phyloP scores from a whole-genome alignment of 2,113 vertebrate genomes.

The Ornithorhynchus anatinus region DNA sequence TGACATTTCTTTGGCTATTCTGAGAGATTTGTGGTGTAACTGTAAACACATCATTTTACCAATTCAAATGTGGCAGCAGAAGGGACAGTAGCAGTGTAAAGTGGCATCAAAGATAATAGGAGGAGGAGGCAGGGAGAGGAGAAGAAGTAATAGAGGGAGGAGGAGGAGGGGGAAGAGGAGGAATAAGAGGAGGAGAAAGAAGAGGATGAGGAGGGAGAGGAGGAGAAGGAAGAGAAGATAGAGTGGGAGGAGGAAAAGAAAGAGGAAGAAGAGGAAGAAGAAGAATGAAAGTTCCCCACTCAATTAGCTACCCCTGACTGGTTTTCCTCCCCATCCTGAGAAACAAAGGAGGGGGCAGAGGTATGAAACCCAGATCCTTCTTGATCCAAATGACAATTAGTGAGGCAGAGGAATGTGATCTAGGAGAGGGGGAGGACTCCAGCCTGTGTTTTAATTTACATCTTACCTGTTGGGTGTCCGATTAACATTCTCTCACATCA shows the following conservation, averaged over 20 bases:
- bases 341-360: too few species aligned
- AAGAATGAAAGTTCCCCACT: too few species aligned
- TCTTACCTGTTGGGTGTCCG: slow-evolving; percentile 32
- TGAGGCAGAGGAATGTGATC: background rate
- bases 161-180: background rate
- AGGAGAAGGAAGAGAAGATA: background rate
- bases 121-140: background rate
- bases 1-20: too few species aligned
- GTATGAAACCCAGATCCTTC: slow-evolving; percentile 21
- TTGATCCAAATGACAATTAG: slow-evolving; percentile 13
- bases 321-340: too few species aligned
- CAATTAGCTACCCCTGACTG: too few species aligned
- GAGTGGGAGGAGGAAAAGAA: background rate
- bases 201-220: background rate
- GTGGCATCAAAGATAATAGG: background rate
- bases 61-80: too few species aligned
- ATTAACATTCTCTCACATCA: slow-evolving; percentile 25
- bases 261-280: background rate
- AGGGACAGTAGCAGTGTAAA: too few species aligned
- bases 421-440: background rate
- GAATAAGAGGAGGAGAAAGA: background rate
- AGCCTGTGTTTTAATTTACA: background rate
- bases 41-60: too few species aligned
- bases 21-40: too few species aligned
- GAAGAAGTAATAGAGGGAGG: background rate